These are phyloP conservation scores for Pampus argenteus DNA, from an alignment of 2,797 vertebrate species.

Conservation along the genomic window DNA sequence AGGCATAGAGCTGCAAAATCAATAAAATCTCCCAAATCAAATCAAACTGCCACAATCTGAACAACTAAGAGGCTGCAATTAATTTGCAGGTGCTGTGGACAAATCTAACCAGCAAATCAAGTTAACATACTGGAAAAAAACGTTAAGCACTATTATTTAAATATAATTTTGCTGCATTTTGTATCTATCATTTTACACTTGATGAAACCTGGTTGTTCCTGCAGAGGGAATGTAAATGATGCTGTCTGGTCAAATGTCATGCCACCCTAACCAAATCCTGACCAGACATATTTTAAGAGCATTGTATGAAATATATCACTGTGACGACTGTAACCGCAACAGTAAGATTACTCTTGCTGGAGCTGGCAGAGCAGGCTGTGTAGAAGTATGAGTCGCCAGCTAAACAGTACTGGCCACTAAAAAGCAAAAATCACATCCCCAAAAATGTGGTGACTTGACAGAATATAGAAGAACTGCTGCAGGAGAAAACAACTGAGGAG, in stretches of 20 bases:
- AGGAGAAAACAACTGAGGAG: conserved; percentile 9
- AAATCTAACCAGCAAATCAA: conserved; percentile 31
- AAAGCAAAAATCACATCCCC: conserved; percentile 25
- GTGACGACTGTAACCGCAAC: conserved; percentile 13
- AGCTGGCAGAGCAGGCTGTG: conserved; percentile 16
- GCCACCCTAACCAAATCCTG: conserved; percentile 8
- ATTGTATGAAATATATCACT: conserved; percentile 17
- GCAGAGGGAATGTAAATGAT: not conserved
- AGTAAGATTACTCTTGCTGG: conserved; percentile 5
- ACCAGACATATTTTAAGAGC: conserved; percentile 10
- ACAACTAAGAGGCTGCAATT: conserved; percentile 11
- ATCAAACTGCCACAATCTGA: conserved; percentile 39
- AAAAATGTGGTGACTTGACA: conserved; percentile 21
- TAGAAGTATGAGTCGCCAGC: conserved; percentile 23
- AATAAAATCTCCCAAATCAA: conserved; percentile 41
- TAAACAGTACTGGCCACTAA: conserved; percentile 21
- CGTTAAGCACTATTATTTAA: conserved; percentile 1
- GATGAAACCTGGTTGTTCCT: not conserved
- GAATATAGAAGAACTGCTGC: conserved; percentile 2
- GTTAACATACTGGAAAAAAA: conserved; percentile 5
- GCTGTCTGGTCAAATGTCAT: conserved; percentile 7
- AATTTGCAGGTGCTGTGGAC: conserved; percentile 27
- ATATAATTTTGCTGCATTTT: not conserved
- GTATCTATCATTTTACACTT: conserved; percentile 4
- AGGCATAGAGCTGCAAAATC: conserved; percentile 13